Evolutionary conservation across 2,888 invertebrate genomes (phyloP), one percentile per base, ranked within the genome.

Genomic region (Notodonta ziczac): DNA sequence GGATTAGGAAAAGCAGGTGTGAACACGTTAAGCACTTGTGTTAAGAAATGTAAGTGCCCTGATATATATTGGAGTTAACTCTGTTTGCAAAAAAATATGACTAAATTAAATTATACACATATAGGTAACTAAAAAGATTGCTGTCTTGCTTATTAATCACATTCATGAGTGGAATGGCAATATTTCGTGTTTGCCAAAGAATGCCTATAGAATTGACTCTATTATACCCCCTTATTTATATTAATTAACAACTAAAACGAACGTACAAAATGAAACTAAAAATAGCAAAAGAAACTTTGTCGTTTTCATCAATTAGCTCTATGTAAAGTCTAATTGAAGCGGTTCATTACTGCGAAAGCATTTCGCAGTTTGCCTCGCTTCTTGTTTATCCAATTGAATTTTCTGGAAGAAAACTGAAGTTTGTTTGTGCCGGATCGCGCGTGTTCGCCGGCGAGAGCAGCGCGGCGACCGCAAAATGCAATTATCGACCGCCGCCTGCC

Each of bases 381-480:
- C 69, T 70, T 70, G 66, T 88, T 90, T 85, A 85, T 82, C 80
- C 80, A 82, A 83, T 83, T 73, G 83, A 83, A 82, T 85, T 85
- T 84, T 87, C 82, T 84, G 75, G 78, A 87, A 90, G 88, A 87
- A 89, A 87, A 81, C 85, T 88, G 79, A 84, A 89, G 88, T 86
- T 85, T 91, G 88, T 91, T 91, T 92, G 86, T 86, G 83, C 88
- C 87, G 85, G 82, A 87, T 87, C 82, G 87, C 84, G 82, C 86
- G 84, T 88, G 88, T 89, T 84, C 76, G 80, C 72, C 72, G 74
- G 74, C 84, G 84, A 89, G 89, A 87, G 83, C 86, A 86, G 85
- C 85, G 80, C 78, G 76, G 82, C 84, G 84, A 92, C 91, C 93
- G 89, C 93, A 90, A 90, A 92, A 92, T 90, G 91, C 89, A 93